A percentile compares a stretch with the other conserved stretches of the same genome.
Conservation (phyloP, 2,888 invertebrate genomes). For the Herminia tarsipennalis region DNA sequence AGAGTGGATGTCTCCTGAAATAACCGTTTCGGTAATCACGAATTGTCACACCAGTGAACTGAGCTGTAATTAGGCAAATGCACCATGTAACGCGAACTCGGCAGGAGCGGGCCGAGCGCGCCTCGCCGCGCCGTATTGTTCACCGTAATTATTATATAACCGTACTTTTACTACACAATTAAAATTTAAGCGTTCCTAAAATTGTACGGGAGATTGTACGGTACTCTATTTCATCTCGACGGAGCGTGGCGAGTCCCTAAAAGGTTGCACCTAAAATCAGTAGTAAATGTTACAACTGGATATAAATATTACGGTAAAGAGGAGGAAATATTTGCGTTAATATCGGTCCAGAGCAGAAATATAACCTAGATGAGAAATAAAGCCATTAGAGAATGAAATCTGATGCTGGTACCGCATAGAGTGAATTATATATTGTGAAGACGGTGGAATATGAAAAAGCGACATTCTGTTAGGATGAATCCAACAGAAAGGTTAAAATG, state of each 20-base stretch:
- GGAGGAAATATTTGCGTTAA: conserved; percentile 36
- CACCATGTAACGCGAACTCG: conserved; percentile 74
- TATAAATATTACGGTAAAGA: conserved; percentile 47
- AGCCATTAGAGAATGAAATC: conserved; percentile 55
- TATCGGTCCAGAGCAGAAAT: conserved; percentile 25
- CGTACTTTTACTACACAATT: conserved; percentile 82
- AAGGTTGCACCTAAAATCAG: conserved; percentile 61
- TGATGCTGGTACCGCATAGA: conserved; percentile 37
- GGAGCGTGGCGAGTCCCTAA: conserved; percentile 65
- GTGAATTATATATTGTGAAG: conserved; percentile 53
- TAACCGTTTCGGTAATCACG: conserved; percentile 74
- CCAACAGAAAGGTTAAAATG: conserved; percentile 66
- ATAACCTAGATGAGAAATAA: conserved; percentile 47
- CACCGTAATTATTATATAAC: conserved; percentile 81
- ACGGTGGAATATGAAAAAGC: conserved; percentile 50
- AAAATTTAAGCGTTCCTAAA: conserved; percentile 83
- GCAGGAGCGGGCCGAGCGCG: conserved; percentile 49
- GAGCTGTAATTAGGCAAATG: conserved; percentile 82
- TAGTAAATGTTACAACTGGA: conserved; percentile 51
- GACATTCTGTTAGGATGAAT: conserved; percentile 53
- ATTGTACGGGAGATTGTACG: conserved; percentile 71
- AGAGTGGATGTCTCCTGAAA: conserved; percentile 63
- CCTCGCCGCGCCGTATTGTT: conserved; percentile 68
- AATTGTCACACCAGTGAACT: conserved; percentile 78
- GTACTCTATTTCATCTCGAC: conserved; percentile 72